Conservation (phyloP, 2,797 vertebrate genomes). For the Manis crassicaudata region DNA sequence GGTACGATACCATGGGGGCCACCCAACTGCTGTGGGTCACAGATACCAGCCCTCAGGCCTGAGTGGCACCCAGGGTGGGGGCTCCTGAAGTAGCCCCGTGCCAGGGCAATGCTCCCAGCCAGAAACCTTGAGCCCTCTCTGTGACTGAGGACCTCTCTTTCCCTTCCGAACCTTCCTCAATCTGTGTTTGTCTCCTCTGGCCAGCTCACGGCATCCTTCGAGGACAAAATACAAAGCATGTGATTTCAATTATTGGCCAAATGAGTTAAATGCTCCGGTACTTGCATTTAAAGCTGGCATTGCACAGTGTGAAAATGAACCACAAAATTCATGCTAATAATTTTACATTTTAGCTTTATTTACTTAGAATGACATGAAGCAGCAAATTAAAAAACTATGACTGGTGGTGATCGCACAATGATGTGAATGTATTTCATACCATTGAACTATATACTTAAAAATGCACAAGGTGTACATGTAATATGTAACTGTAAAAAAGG, state of each 20-base stretch:
- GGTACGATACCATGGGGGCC: neutral
- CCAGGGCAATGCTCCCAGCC: neutral
- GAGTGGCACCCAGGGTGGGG: too few species aligned
- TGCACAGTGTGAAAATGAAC: neutral
- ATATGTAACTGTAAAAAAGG: neutral
- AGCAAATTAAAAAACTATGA: neutral
- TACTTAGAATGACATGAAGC: slow-evolving; percentile 18
- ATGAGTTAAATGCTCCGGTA: neutral
- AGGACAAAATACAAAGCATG: neutral
- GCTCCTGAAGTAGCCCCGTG: neutral
- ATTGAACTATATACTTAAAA: neutral
- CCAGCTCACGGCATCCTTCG: neutral
- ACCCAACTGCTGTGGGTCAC: neutral
- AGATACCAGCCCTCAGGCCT: neutral
- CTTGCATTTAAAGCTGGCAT: slow-evolving; percentile 8
- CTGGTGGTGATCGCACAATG: neutral
- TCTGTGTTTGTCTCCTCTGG: neutral
- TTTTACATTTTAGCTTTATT: slow-evolving; percentile 14
- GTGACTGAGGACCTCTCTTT: neutral
- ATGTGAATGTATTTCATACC: neutral
- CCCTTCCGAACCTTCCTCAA: neutral
- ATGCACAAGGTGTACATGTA: neutral
- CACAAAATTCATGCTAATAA: neutral
- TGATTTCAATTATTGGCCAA: neutral
- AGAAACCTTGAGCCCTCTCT: neutral